A percentile compares a stretch with the other conserved stretches of the same genome.
phyloP scores from a whole-genome alignment of 2,888 invertebrate genomes.

The Coelopa pilipes region DNA sequence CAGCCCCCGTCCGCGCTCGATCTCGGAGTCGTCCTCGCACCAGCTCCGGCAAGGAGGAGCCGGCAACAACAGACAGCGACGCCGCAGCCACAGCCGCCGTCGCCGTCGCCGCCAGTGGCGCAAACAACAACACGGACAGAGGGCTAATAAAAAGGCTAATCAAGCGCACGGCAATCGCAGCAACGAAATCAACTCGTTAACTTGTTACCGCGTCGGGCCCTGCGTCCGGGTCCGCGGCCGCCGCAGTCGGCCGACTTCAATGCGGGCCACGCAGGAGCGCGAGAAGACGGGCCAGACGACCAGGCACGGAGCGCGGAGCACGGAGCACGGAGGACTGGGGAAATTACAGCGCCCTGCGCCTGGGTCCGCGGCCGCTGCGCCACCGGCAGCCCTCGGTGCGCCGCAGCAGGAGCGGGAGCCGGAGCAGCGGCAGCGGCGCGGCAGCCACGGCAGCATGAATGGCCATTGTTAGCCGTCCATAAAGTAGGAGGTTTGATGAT shows the following conservation, averaged over 20 bases:
- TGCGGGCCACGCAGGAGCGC: neutral
- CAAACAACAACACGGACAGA: slow-evolving; percentile 38
- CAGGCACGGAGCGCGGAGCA: too few relatives aligned
- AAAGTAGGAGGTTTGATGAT: slow-evolving; percentile 65
- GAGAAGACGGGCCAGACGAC: too few relatives aligned
- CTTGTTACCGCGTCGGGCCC: slow-evolving; percentile 55
- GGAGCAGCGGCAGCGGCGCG: neutral
- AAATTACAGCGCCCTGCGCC: slow-evolving; percentile 37
- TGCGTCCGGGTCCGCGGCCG: neutral
- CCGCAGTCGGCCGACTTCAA: slow-evolving; percentile 3
- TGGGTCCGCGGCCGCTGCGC: neutral
- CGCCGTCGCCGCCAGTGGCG: neutral
- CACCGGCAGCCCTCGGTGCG: neutral
- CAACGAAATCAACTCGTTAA: slow-evolving; percentile 64
- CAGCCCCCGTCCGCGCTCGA: too few relatives aligned
- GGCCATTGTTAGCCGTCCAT: slow-evolving; percentile 42
- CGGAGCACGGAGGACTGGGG: too few relatives aligned
- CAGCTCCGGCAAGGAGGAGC: neutral
- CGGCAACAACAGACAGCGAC: neutral
- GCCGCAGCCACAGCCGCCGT: neutral
- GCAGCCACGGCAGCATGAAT: slow-evolving; percentile 26
- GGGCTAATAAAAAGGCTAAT: slow-evolving; percentile 44
- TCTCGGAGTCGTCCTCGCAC: neutral
- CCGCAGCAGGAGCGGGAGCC: too few relatives aligned
- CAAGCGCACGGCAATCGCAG: slow-evolving; percentile 58